Conservation (phyloP, 92 coral and sea anemone genomes). For the Siderastrea siderea region DNA sequence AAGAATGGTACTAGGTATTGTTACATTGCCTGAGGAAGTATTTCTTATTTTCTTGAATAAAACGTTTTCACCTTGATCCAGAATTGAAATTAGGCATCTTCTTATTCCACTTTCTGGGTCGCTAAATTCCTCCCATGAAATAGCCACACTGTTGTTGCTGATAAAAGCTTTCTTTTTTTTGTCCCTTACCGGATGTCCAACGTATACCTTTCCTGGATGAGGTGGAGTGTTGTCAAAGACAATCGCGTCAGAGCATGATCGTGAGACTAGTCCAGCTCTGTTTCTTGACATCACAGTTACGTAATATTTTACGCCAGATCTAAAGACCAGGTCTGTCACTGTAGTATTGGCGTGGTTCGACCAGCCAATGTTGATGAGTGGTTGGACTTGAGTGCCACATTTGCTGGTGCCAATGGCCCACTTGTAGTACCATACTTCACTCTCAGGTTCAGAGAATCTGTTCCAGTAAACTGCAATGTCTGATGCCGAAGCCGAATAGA, state of each 20-base stretch:
- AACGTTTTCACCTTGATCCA: not conserved
- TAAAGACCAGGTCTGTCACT: slow-evolving; percentile 64
- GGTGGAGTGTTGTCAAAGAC: slow-evolving; percentile 88
- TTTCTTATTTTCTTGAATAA: slow-evolving; percentile 19
- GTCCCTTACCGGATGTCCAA: slow-evolving; percentile 39
- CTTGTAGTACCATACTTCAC: slow-evolving; percentile 96
- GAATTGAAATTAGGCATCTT: slow-evolving; percentile 64
- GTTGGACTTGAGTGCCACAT: slow-evolving; percentile 96
- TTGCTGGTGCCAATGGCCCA: slow-evolving; percentile 94
- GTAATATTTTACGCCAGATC: slow-evolving; percentile 83
- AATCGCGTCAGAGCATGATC: slow-evolving; percentile 89
- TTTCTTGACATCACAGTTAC: slow-evolving; percentile 88
- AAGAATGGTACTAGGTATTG: slow-evolving; percentile 13
- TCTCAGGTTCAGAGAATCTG: slow-evolving; percentile 83
- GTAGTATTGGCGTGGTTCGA: slow-evolving; percentile 81
- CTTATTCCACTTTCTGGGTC: slow-evolving; percentile 88
- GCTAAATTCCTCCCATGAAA: slow-evolving; percentile 76
- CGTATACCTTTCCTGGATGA: slow-evolving; percentile 61
- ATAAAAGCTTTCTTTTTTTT: slow-evolving; percentile 39
- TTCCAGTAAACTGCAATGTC: slow-evolving; percentile 84
- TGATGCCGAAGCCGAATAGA: slow-evolving; percentile 73
- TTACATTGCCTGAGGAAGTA: slow-evolving; percentile 24
- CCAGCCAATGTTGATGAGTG: slow-evolving; percentile 88
- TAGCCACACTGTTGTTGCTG: slow-evolving; percentile 22
- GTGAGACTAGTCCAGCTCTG: slow-evolving; percentile 88